These are phyloP conservation scores for Pristis pectinata DNA, from an alignment of 2,797 vertebrate species.

Conservation along the genomic window DNA sequence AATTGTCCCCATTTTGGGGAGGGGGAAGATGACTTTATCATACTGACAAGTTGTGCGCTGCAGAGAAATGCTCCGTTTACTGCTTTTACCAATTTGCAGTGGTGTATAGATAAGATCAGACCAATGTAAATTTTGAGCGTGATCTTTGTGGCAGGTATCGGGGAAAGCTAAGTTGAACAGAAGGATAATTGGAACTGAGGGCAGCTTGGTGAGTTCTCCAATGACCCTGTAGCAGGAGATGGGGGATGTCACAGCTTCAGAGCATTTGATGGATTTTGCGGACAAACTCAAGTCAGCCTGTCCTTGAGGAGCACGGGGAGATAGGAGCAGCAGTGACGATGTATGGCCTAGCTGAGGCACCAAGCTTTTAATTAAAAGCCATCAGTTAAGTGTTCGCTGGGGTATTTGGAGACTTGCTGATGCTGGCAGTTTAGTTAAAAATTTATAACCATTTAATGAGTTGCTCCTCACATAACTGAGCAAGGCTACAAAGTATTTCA, in stretches of 20 bases:
- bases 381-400: background rate
- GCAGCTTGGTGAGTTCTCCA: background rate
- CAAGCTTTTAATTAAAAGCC: background rate
- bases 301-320: background rate
- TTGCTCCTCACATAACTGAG: background rate
- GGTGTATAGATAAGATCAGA: background rate
- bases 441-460: constrained; percentile 19
- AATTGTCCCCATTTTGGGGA: background rate
- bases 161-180: no score
- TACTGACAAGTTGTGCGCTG: background rate
- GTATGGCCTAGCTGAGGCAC: background rate
- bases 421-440: constrained; percentile 17
- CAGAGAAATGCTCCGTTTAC: background rate
- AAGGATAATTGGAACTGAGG: background rate
- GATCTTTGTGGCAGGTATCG: background rate
- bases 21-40: background rate
- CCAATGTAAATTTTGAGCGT: background rate
- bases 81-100: background rate
- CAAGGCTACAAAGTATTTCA: background rate
- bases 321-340: background rate
- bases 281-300: background rate
- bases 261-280: background rate
- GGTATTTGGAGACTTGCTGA: constrained; percentile 9
- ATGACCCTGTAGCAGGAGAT: background rate
- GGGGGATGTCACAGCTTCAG: background rate